phyloP scores from a whole-genome alignment of 1,140 invertebrate genomes.

The Chrysopa pallens region DNA sequence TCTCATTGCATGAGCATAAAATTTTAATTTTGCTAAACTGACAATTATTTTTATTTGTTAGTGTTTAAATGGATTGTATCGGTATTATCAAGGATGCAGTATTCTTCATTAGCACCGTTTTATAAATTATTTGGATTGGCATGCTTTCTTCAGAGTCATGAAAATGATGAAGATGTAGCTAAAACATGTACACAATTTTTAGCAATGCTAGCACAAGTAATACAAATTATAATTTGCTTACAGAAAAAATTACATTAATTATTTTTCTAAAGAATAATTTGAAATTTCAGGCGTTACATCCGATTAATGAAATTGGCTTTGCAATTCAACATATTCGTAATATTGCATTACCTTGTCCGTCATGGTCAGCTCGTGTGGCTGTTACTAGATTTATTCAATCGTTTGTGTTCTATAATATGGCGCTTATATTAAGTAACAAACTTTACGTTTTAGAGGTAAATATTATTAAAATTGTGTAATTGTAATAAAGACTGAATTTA shows the following conservation, averaged over 20 bases:
- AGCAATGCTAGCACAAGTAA: constrained; percentile 35
- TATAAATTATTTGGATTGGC: background rate
- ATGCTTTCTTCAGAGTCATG: constrained; percentile 43
- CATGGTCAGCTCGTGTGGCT: constrained; percentile 60
- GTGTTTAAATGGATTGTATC: background rate
- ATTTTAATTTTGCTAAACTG: too few species aligned
- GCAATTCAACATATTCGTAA: constrained; percentile 28
- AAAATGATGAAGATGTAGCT: constrained; percentile 65
- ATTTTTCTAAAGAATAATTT: too few species aligned
- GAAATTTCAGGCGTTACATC: constrained; percentile 20
- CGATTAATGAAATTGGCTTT: constrained; percentile 28
- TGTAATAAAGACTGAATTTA: too few species aligned
- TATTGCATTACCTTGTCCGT: constrained; percentile 29
- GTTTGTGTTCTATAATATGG: constrained; percentile 70
- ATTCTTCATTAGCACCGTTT: background rate
- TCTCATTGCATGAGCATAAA: too few species aligned
- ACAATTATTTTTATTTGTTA: background rate
- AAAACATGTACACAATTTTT: constrained; percentile 44
- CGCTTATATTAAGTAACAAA: constrained; percentile 38
- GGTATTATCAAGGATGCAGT: background rate
- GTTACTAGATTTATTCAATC: constrained; percentile 62
- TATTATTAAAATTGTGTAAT: background rate
- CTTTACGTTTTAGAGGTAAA: constrained; percentile 30
- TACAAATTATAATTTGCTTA: background rate
- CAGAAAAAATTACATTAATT: too few species aligned